phyloP scores from a whole-genome alignment of 2,113 vertebrate genomes.

The Sylvilagus bachmani region DNA sequence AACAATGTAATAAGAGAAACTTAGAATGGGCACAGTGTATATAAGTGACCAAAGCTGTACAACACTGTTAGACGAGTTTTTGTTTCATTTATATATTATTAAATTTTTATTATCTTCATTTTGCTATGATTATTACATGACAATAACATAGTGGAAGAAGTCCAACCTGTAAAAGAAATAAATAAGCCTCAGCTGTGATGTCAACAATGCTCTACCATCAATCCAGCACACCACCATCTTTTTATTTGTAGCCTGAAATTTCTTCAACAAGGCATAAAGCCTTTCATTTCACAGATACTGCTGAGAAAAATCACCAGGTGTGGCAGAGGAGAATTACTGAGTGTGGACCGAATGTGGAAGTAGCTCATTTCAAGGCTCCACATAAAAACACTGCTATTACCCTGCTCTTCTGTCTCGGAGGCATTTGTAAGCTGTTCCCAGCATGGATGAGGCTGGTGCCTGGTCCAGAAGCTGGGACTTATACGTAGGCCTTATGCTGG shows the following conservation, averaged over 20 bases:
- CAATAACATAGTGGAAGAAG: conserved; percentile 10
- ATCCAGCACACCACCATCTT: neutral
- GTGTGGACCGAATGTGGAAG: neutral
- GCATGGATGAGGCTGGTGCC: neutral
- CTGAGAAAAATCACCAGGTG: conserved; percentile 41
- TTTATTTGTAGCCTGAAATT: conserved; percentile 45
- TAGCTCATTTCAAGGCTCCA: neutral
- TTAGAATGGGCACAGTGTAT: neutral
- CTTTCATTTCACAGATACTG: conserved; percentile 49
- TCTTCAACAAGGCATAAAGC: conserved; percentile 49
- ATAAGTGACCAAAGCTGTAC: neutral
- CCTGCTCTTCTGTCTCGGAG: neutral
- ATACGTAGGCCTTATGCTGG: neutral
- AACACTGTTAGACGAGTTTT: neutral
- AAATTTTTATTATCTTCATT: conserved; percentile 36
- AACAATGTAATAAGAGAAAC: neutral
- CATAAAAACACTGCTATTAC: neutral
- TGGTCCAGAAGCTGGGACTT: neutral
- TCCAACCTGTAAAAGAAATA: neutral
- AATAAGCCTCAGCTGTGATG: neutral
- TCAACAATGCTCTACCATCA: neutral
- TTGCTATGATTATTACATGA: neutral
- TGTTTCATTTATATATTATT: conserved; percentile 9
- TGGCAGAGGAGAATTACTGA: neutral
- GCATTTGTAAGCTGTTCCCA: neutral